Evolutionary conservation across 2,888 invertebrate species (phyloP), one percentile per base, ranked within the genome.

Genomic region (Halocaridina rubra): DNA sequence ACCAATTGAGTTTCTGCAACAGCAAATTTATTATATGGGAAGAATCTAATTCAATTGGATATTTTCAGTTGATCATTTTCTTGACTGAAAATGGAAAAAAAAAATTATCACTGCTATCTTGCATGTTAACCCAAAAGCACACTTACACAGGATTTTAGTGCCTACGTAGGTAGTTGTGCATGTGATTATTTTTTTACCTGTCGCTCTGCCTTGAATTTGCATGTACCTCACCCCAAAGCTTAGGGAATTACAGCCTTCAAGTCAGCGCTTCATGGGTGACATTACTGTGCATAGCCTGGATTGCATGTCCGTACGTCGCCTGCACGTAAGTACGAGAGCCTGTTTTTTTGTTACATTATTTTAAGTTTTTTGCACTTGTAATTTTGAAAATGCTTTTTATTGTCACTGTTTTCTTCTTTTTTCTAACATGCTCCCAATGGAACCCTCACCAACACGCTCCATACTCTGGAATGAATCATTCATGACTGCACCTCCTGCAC

Each of bases 301-400:
- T 78, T 78, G 77, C 77, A 77, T 77, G 77, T 77, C 61, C 29
- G 67, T 71, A n/a, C 81, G 46, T 24, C 82, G 72, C 82, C 82
- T 82, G 82, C 82, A 82, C 82, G 82, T 82, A 82, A 82, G 82
- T 82, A 82, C 71, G 61, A 67, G 16, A 78, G 82, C 82, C n/a
- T 82, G 33, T 61, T 82, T 76, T 32, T 32, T 64, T 72, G 46
- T 74, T 46, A 39, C 16, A 53, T 72, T 33, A 24, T 72, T 72
- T 24, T 24, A 24, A n/a, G 27, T 61, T n/a, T 67, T 29, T 72
- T 39, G 24, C 33, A 33, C 72, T 39, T 74, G 39, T 74, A 27
- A 32, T 22, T 27, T 74, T 74, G n/a, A 32, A 53, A n/a, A n/a
- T 53, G 53, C 53, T 72, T n/a, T 39, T 33, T 39, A 19, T n/a